Evolutionary conservation across 2,888 invertebrate species (phyloP).

Genomic region (Cheilosia scutellata): DNA sequence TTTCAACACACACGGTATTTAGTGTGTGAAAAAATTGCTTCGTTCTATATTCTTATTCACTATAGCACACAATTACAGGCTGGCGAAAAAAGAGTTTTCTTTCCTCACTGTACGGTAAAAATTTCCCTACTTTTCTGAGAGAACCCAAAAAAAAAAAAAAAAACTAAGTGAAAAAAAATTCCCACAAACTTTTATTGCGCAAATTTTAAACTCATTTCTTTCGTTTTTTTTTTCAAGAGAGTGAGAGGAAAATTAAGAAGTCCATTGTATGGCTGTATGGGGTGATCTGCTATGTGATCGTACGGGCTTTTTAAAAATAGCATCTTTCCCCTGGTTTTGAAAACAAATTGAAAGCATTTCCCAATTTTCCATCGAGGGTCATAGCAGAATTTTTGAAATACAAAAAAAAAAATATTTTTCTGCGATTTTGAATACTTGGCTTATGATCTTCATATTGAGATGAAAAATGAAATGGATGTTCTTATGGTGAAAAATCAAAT

Average conservation of each 20-base stretch:
- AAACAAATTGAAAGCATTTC: constrained; percentile 69
- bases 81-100: constrained; percentile 43
- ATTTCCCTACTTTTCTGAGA: constrained; percentile 60
- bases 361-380: constrained; percentile 76
- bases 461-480: constrained; percentile 33
- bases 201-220: constrained; percentile 36
- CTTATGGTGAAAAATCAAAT: neutral
- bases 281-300: constrained; percentile 48
- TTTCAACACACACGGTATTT: constrained; percentile 67
- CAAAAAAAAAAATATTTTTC: constrained; percentile 6
- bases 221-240: constrained; percentile 6
- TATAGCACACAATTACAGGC: constrained; percentile 41
- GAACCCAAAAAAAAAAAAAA: constrained; percentile 41
- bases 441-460: constrained; percentile 62
- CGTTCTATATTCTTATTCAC: constrained; percentile 59
- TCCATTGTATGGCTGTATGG: constrained; percentile 39
- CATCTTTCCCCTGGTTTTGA: constrained; percentile 65
- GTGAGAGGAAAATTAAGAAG: constrained; percentile 32
- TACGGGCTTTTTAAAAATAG: constrained; percentile 74
- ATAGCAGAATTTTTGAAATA: constrained; percentile 53
- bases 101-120: constrained; percentile 10
- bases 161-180: constrained; percentile 37
- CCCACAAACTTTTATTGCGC: constrained; percentile 61
- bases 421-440: constrained; percentile 56
- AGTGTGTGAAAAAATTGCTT: constrained; percentile 62